phyloP scores from a whole-genome alignment of 2,113 vertebrate species.

The Saimiri boliviensis region DNA sequence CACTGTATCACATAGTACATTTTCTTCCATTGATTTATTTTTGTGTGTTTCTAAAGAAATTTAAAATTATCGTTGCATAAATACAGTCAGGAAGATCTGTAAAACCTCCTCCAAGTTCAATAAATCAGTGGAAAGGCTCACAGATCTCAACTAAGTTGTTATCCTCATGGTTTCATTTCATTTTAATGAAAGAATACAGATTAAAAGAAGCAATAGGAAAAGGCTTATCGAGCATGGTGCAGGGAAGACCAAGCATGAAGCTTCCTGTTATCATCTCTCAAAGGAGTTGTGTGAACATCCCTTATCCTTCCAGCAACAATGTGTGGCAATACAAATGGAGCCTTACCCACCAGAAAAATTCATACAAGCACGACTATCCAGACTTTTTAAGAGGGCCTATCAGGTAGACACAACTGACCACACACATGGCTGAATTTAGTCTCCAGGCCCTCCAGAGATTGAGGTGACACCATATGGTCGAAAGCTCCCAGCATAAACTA shows the following conservation, averaged over 20 bases:
- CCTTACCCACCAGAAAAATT: background rate
- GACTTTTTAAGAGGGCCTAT: background rate
- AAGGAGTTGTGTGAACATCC: background rate
- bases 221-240: rapidly evolving
- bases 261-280: background rate
- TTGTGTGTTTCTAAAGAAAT: background rate
- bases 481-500: background rate
- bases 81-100: background rate
- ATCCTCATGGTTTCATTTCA: background rate
- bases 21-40: background rate
- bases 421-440: rapidly evolving
- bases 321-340: background rate
- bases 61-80: background rate
- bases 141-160: background rate
- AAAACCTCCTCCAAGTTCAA: background rate
- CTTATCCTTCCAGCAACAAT: background rate
- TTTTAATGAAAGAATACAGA: background rate
- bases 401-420: background rate
- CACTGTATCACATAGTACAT: background rate
- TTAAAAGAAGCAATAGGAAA: background rate
- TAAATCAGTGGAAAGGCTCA: background rate
- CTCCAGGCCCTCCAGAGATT: background rate
- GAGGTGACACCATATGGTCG: no score
- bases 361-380: background rate
- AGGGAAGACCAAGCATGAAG: rapidly evolving